Conservation (phyloP, 1,140 invertebrate genomes). For the Odontomachus brunneus region DNA sequence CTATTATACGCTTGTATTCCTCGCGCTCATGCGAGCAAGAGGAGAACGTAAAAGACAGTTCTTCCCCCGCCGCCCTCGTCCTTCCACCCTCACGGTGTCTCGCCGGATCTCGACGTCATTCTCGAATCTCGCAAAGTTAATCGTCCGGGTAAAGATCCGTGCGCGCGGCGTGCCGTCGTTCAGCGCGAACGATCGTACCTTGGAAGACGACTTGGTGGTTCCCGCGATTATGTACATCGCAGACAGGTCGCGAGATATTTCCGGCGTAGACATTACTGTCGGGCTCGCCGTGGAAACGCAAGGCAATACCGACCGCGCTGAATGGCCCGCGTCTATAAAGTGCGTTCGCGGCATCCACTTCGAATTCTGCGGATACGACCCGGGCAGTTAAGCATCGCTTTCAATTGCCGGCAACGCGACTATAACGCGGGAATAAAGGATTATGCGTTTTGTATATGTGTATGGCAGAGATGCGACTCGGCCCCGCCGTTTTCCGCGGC, state of each 20-base stretch:
- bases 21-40: not conserved
- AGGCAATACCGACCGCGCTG: not conserved
- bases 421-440: constrained; percentile 20
- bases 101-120: not conserved
- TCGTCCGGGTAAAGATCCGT: constrained; percentile 27
- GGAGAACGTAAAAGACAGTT: not conserved
- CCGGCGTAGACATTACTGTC: constrained; percentile 24
- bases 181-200: constrained; percentile 9
- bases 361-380: not conserved
- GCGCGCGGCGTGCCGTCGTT: constrained; percentile 16
- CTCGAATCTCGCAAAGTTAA: constrained; percentile 28
- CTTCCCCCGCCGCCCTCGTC: too few species aligned
- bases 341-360: constrained; percentile 15
- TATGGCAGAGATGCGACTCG: not conserved
- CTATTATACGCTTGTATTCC: constrained; percentile 19
- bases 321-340: constrained; percentile 20
- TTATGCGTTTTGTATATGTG: not conserved
- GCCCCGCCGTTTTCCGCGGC: not conserved
- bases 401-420: constrained; percentile 20
- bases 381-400: constrained; percentile 13
- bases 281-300: not conserved
- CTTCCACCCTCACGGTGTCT: not conserved
- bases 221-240: constrained; percentile 16
- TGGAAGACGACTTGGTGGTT: not conserved
- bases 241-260: constrained; percentile 28